Percentiles rank a stretch among this genome's conserved stretches.
Conservation (phyloP, 2,113 vertebrate genomes). For the Saccopteryx bilineata region DNA sequence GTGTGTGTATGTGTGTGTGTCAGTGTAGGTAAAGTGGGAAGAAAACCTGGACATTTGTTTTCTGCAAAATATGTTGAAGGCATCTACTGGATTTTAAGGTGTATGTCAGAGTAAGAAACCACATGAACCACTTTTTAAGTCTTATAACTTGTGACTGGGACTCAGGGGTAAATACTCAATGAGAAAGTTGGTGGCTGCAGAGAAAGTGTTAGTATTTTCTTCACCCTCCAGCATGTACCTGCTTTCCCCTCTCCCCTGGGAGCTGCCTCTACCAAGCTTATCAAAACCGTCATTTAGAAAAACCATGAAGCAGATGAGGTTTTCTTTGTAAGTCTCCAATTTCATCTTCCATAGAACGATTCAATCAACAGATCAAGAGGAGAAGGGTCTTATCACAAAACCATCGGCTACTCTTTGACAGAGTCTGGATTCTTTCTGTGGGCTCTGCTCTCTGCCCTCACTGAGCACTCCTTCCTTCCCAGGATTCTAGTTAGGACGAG, state of each 20-base stretch:
- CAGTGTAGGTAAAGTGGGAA: not conserved
- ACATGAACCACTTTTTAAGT: not conserved
- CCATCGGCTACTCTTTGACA: not conserved
- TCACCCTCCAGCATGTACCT: not conserved
- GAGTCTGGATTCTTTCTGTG: not conserved
- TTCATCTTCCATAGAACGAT: not conserved
- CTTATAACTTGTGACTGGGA: not conserved
- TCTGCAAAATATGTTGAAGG: not conserved
- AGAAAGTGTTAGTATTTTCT: not conserved
- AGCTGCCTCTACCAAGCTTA: not conserved
- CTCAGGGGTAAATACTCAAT: not conserved
- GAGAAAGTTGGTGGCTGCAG: not conserved
- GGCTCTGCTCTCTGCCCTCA: not conserved
- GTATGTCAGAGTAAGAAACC: not conserved
- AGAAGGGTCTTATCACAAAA: not conserved
- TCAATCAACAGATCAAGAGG: not conserved
- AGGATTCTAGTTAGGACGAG: not conserved
- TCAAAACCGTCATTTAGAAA: not conserved
- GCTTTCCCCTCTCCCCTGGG: not conserved
- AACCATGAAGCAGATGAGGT: not conserved
- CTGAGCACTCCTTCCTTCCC: not conserved
- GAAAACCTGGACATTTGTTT: not conserved
- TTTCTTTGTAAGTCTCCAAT: not conserved
- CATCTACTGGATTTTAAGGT: not conserved
- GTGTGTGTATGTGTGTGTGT: not conserved